Evolutionary conservation across 2,888 invertebrate species (phyloP), one percentile per base, ranked within the genome.

Genomic region (Epinotia ramella): DNA sequence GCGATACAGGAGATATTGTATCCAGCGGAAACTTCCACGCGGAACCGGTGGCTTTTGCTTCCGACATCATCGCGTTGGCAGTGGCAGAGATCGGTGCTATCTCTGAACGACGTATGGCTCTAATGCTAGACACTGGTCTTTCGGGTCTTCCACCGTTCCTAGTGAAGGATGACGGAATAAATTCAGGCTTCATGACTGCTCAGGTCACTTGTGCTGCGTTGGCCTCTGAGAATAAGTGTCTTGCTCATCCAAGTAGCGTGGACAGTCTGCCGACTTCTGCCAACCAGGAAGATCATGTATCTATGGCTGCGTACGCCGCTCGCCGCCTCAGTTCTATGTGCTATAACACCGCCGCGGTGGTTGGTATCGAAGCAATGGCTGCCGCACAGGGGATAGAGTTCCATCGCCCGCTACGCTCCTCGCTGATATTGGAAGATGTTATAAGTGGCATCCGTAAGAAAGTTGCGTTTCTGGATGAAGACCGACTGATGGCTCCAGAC

Each of bases 1-100:
- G 46, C 12, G 62, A 70, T 9, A 28, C 60, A 3, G 70, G 70
- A 3, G 70, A 70, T 2, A 53, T 70, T 62, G 33, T 70, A 3
- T 70, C 70, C 12, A 33, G 70, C 6, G 70, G 70, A 11, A 70
- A 70, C 53, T 70, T 70, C 62, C 70, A 70, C 13, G 70, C 62
- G 2, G 70, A 70, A 53, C 70, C 70, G 9, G 62, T 70, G 13
- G 60, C 70, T 13, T 62, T 70, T 33, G 70, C 70, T 0, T 62
- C 70, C 9, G 70, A 70, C 24, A 62, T 60, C 13, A 53, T 70
- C 18, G 70, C 70, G 4, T 13, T 70, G 28, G 70, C 70, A 11
- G 62, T 70, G 28, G 70, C 70, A 13, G 70, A 70, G 44, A 70
- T 70, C n/a, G 70, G 70, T 28, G 16, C 70, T 11, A 62, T 70